Conservation (phyloP, 2,113 vertebrate species). For the Dendrocopos noguchii region DNA sequence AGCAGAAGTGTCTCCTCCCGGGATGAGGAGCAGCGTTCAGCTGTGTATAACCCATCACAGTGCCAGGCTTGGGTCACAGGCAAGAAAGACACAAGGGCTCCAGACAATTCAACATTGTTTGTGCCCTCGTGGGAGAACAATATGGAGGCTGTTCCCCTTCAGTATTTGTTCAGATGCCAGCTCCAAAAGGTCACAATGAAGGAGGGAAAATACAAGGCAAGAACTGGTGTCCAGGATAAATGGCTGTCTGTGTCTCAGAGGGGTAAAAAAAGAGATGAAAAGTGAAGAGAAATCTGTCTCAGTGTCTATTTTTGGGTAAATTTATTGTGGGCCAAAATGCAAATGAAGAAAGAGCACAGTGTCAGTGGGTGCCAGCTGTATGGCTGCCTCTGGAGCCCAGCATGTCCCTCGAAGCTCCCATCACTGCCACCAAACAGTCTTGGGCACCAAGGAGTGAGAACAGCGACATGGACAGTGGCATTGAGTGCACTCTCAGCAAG, state of each 20-base stretch:
- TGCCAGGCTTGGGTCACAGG: accelerated
- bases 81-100: neutral
- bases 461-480: too few species aligned
- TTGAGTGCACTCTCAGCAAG: too few species aligned
- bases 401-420: neutral
- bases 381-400: accelerated
- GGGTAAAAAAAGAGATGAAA: neutral
- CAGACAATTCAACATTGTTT: neutral
- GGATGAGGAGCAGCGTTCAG: accelerated
- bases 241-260: neutral
- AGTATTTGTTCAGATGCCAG: neutral
- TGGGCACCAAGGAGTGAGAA: accelerated
- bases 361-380: neutral
- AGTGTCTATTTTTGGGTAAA: neutral
- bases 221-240: neutral
- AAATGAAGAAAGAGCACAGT: neutral
- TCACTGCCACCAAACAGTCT: accelerated
- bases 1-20: neutral
- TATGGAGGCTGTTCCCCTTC: neutral
- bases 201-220: neutral
- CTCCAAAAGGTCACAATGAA: neutral
- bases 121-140: neutral
- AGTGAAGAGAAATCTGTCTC: neutral
- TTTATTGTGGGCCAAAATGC: constrained; percentile 3
- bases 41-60: neutral